Conservation (phyloP, 2,113 vertebrate genomes). For the Rhinoptilus africanus region DNA sequence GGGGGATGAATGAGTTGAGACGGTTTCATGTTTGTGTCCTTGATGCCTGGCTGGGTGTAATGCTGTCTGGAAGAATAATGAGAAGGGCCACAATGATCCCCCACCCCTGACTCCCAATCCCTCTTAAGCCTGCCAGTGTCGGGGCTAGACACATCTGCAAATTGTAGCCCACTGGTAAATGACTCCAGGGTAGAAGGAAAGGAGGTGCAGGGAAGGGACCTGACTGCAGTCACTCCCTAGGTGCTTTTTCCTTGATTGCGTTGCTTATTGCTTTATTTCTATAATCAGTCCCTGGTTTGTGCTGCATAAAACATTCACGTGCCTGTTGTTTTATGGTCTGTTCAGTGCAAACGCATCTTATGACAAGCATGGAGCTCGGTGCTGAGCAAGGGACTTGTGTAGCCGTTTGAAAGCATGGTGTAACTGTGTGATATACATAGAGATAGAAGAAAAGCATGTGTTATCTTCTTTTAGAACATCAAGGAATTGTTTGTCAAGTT, state of each 20-base stretch:
- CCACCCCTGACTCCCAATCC: not conserved
- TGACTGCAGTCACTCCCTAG: not conserved
- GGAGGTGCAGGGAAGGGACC: not conserved
- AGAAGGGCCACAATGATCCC: not conserved
- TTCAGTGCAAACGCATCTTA: rapidly evolving
- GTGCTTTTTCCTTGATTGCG: rapidly evolving
- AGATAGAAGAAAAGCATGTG: not conserved
- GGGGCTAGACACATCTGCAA: not conserved
- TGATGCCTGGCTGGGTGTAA: not conserved
- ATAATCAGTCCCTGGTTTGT: not conserved
- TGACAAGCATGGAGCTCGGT: rapidly evolving
- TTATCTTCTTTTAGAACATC: not conserved
- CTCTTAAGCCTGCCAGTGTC: rapidly evolving
- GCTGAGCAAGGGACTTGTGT: not conserved
- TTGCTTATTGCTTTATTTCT: not conserved
- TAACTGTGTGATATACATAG: not conserved
- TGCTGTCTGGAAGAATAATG: not conserved
- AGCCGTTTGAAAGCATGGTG: not conserved
- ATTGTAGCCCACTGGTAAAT: rapidly evolving
- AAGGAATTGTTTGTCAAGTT: not conserved
- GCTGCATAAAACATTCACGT: rapidly evolving
- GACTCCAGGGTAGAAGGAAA: not conserved
- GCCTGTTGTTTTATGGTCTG: not conserved
- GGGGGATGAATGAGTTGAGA: not conserved
- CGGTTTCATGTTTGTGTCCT: not conserved